phyloP scores from a whole-genome alignment of 1,140 invertebrate species.

The Diorhabda elongata region DNA sequence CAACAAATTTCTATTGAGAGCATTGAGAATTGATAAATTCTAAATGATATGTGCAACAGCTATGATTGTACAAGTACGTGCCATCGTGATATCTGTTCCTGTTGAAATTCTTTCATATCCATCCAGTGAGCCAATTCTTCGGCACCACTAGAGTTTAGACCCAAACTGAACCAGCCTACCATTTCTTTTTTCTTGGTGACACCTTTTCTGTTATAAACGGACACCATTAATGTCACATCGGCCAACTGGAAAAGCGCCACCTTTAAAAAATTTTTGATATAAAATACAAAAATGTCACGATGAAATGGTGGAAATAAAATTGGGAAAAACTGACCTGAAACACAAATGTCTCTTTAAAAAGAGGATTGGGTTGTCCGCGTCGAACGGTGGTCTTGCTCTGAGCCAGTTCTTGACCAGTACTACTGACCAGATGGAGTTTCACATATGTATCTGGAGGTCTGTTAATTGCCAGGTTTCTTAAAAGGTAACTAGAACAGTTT shows the following conservation, averaged over 20 bases:
- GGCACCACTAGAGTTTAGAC: constrained; percentile 84
- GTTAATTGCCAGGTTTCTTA: constrained; percentile 63
- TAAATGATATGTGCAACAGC: constrained; percentile 27
- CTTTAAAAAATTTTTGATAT: constrained; percentile 47
- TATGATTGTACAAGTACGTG: constrained; percentile 62
- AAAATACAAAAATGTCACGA: background rate
- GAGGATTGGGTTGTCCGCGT: constrained; percentile 87
- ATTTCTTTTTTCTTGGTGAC: constrained; percentile 92
- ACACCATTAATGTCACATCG: constrained; percentile 92
- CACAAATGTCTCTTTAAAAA: constrained; percentile 94
- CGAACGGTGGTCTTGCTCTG: constrained; percentile 86
- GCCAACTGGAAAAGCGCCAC: constrained; percentile 91
- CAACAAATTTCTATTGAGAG: too few relatives aligned
- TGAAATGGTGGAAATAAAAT: too few relatives aligned
- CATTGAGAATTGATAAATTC: background rate
- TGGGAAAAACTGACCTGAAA: constrained; percentile 71
- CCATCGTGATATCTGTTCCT: constrained; percentile 71
- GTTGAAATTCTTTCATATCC: constrained; percentile 74
- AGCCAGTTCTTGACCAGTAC: constrained; percentile 87
- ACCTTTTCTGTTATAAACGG: constrained; percentile 85
- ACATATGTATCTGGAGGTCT: constrained; percentile 90
- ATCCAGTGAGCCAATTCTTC: constrained; percentile 93
- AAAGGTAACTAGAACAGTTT: constrained; percentile 21
- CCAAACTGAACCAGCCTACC: constrained; percentile 93
- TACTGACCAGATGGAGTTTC: constrained; percentile 85